Evolutionary conservation across 2,888 invertebrate species (phyloP).

Genomic region (Molanna angustata): DNA sequence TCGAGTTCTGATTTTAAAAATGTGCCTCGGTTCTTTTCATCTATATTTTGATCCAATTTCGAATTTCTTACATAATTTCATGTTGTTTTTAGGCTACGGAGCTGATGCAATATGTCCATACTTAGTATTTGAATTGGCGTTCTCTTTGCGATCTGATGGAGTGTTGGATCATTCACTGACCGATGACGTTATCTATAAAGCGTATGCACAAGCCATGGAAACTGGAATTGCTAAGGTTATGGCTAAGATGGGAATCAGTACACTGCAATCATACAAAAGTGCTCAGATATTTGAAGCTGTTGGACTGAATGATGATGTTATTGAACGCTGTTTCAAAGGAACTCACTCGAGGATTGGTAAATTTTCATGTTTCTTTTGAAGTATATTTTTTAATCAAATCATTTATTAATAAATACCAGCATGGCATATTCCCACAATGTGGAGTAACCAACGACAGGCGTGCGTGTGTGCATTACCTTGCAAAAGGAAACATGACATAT

Average conservation of each 20-base stretch:
- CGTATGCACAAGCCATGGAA: constrained; percentile 89
- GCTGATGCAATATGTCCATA: constrained; percentile 98
- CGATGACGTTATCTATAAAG: constrained; percentile 78
- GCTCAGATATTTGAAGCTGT: constrained; percentile 99
- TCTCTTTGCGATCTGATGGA: constrained; percentile 80
- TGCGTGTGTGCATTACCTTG: no score
- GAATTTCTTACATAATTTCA: no score
- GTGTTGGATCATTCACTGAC: constrained; percentile 73
- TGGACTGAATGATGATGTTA: constrained; percentile 87
- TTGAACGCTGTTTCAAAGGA: constrained; percentile 89
- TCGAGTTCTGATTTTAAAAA: no score
- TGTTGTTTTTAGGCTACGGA: constrained; percentile 64
- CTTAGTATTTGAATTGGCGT: constrained; percentile 90
- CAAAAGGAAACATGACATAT: no score
- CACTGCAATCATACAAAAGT: constrained; percentile 96
- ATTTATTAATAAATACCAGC: no score
- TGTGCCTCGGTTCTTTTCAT: no score
- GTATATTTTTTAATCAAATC: no score
- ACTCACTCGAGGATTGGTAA: constrained; percentile 64
- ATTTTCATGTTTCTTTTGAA: no score
- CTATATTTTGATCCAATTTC: no score
- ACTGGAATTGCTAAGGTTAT: constrained; percentile 88
- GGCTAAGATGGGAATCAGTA: constrained; percentile 99
- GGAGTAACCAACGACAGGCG: no score
- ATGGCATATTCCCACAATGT: no score